Conservation (phyloP, 1,140 invertebrate genomes). For the Drosophila paulistorum region DNA sequence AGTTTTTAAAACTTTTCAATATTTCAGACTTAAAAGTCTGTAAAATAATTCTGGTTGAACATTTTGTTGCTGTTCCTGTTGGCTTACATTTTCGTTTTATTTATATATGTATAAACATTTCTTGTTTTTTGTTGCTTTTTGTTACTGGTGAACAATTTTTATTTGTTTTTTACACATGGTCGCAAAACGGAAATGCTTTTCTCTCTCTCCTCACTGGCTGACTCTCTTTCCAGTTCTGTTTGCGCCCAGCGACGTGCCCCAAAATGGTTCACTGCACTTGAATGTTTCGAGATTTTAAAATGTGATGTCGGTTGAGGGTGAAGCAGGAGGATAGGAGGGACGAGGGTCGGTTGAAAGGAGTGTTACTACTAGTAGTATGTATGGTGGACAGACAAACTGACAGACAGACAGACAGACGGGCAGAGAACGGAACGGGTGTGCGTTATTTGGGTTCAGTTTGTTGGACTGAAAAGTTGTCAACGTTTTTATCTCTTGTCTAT, state of each 20-base stretch:
- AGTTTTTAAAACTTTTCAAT: background rate
- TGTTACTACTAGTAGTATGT: background rate
- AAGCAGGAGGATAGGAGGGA: background rate
- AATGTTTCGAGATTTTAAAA: conserved; percentile 42
- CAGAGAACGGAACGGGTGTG: conserved; percentile 1
- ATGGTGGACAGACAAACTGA: conserved; percentile 3
- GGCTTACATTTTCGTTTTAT: background rate
- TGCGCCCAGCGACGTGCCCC: conserved; percentile 53
- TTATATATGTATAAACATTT: background rate
- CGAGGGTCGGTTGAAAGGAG: too few species aligned
- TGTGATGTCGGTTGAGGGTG: background rate
- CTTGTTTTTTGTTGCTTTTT: conserved; percentile 18
- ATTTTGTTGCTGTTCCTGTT: background rate
- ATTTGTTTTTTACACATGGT: conserved; percentile 62
- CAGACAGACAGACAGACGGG: background rate
- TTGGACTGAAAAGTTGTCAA: conserved; percentile 62
- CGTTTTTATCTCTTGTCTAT: conserved; percentile 61
- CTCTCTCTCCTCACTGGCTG: conserved; percentile 38
- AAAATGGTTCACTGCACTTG: conserved; percentile 79
- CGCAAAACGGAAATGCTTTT: conserved; percentile 73
- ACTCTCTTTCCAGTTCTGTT: conserved; percentile 44
- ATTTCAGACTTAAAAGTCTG: background rate
- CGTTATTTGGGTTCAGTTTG: conserved; percentile 13
- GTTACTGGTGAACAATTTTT: conserved; percentile 33
- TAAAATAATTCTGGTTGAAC: conserved; percentile 2